phyloP scores from a whole-genome alignment of 2,797 vertebrate genomes.

The Muscicapa comitata region DNA sequence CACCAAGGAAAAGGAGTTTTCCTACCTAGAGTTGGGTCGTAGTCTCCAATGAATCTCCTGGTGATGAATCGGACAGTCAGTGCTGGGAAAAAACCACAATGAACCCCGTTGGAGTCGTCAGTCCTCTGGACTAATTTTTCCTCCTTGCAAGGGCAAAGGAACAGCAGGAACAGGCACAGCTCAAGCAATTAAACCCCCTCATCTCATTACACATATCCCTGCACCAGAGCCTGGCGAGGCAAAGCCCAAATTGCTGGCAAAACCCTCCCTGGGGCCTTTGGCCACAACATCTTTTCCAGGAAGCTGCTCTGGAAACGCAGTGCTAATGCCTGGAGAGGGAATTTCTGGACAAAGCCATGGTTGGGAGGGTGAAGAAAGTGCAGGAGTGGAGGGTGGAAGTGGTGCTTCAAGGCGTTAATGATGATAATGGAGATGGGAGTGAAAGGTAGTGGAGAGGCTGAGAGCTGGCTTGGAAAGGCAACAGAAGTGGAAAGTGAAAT shows the following conservation, averaged over 20 bases:
- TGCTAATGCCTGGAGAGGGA: neutral
- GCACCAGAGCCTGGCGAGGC: neutral
- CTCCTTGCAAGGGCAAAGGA: neutral
- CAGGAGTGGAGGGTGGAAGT: neutral
- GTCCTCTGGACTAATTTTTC: neutral
- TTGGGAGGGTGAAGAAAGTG: neutral
- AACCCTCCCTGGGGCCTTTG: neutral
- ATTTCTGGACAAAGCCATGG: neutral
- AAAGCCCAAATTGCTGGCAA: neutral
- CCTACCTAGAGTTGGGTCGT: slow-evolving; percentile 81
- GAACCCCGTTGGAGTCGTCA: neutral
- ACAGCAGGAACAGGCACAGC: neutral
- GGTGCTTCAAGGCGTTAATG: neutral
- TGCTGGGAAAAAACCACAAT: slow-evolving; percentile 24
- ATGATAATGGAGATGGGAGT: neutral
- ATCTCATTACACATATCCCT: neutral
- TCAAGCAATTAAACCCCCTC: neutral
- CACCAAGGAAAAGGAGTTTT: neutral
- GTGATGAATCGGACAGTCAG: slow-evolving; percentile 80
- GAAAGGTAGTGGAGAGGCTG: neutral
- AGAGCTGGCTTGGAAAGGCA: neutral
- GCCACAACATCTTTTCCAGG: neutral
- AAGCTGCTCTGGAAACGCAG: neutral
- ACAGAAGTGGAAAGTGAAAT: neutral
- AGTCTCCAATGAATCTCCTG: slow-evolving; percentile 81